Evolutionary conservation across 35 echinoderm and acorn worm genomes (phyloP).

Genomic region (Patiria miniata): DNA sequence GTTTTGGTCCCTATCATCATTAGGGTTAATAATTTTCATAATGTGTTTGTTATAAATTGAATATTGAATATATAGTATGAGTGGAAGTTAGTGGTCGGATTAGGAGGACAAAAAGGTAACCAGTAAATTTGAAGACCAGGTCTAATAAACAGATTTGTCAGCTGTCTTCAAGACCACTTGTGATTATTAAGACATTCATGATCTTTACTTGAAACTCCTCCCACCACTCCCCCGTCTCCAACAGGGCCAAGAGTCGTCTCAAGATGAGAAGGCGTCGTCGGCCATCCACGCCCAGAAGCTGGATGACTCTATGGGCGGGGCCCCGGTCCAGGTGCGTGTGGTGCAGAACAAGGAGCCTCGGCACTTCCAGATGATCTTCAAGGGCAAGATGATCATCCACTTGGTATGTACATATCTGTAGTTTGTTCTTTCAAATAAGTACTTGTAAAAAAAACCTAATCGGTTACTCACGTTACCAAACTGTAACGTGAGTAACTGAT

Average conservation of each 20-base stretch:
- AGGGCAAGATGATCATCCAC: slow-evolving; percentile 92
- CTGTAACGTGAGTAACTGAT: no score
- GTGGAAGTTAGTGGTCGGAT: no score
- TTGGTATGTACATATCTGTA: slow-evolving; percentile 66
- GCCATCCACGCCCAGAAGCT: slow-evolving; percentile 60
- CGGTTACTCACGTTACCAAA: not conserved
- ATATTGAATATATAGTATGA: no score
- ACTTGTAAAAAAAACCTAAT: not conserved
- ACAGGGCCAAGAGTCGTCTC: slow-evolving; percentile 78
- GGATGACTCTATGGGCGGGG: slow-evolving; percentile 80
- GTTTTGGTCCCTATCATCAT: no score
- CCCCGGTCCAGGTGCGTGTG: slow-evolving; percentile 81
- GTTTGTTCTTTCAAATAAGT: not conserved
- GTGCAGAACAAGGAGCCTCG: slow-evolving; percentile 88
- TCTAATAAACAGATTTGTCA: no score
- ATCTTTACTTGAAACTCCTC: no score
- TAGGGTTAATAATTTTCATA: no score
- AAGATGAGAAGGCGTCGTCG: slow-evolving; percentile 93
- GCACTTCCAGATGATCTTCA: slow-evolving; percentile 91
- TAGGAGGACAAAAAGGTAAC: no score
- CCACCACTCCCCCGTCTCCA: not conserved
- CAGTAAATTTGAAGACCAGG: no score
- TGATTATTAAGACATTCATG: no score
- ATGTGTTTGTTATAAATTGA: no score
- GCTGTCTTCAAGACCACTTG: no score